phyloP scores from a whole-genome alignment of 2,797 vertebrate species.

The Acipenser transmontanus region DNA sequence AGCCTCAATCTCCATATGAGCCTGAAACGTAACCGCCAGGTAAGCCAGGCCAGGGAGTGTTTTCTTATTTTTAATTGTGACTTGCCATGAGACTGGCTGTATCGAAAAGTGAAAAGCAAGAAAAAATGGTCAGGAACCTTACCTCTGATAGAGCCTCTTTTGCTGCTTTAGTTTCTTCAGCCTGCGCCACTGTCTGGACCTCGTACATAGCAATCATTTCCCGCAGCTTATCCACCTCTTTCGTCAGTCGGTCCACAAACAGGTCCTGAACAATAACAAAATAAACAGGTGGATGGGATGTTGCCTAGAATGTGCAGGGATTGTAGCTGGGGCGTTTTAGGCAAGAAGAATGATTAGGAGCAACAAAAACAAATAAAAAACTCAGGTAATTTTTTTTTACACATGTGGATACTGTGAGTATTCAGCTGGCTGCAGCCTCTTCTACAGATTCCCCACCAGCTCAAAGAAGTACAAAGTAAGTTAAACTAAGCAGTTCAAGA shows the following conservation, averaged over 20 bases:
- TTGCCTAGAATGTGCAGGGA: no score
- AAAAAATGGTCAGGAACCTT: constrained; percentile 17
- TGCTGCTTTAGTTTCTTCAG: constrained; percentile 61
- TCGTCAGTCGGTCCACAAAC: constrained; percentile 71
- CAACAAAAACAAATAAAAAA: background rate
- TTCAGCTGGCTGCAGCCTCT: no score
- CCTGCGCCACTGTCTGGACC: constrained; percentile 63
- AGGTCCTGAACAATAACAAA: constrained; percentile 64
- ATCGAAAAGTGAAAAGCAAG: constrained; percentile 2
- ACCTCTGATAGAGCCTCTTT: constrained; percentile 76
- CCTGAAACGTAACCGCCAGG: constrained; percentile 52
- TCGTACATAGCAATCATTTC: constrained; percentile 67
- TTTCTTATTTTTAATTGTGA: background rate
- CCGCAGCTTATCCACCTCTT: constrained; percentile 53
- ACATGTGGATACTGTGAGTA: no score
- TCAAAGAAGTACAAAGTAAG: background rate
- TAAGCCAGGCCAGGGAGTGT: background rate
- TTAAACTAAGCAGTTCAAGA: background rate
- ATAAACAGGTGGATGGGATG: background rate
- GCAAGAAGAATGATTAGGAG: background rate
- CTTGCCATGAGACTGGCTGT: background rate
- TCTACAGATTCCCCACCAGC: background rate
- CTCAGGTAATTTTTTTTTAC: background rate
- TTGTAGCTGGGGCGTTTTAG: background rate
- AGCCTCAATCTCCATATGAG: constrained; percentile 68